Evolutionary conservation across 2,113 vertebrate genomes (phyloP).

Genomic region (Pteruthius melanotis): DNA sequence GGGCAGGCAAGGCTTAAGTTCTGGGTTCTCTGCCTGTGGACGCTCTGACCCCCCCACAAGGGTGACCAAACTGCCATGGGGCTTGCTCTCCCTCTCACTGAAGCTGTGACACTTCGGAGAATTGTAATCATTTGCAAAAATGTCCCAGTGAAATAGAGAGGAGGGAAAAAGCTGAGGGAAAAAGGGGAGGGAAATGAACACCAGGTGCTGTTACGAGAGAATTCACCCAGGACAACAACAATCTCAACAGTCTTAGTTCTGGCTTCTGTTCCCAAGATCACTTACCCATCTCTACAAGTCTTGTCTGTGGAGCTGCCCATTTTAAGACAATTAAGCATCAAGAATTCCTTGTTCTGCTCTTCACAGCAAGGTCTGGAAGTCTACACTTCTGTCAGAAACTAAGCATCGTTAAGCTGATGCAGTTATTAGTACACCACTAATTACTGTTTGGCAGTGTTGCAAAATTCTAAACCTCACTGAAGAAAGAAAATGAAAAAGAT

Average conservation of each 20-base stretch:
- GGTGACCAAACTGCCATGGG: not conserved
- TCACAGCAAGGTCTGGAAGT: not conserved
- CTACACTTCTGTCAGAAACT: not conserved
- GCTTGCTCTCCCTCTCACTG: not conserved
- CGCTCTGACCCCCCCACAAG: accelerated
- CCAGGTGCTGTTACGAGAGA: not conserved
- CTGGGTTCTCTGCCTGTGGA: not conserved
- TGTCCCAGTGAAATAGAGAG: not conserved
- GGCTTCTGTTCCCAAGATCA: not conserved
- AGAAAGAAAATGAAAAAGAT: not conserved
- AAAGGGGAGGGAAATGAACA: not conserved
- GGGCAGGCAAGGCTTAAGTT: accelerated
- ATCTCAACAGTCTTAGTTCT: not conserved
- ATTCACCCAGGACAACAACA: not conserved
- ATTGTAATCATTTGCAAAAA: not conserved
- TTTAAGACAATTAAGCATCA: not conserved
- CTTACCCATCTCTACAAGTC: not conserved
- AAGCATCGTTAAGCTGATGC: not conserved
- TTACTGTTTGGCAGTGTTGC: not conserved
- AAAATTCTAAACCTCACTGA: not conserved
- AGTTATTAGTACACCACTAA: not conserved
- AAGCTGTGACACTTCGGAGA: not conserved
- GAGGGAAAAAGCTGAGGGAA: not conserved
- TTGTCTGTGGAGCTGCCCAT: not conserved
- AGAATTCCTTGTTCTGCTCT: not conserved